Percentiles rank a stretch among this genome's conserved stretches.
Conservation (phyloP, 1,140 invertebrate species). For the Papilio polytes region DNA sequence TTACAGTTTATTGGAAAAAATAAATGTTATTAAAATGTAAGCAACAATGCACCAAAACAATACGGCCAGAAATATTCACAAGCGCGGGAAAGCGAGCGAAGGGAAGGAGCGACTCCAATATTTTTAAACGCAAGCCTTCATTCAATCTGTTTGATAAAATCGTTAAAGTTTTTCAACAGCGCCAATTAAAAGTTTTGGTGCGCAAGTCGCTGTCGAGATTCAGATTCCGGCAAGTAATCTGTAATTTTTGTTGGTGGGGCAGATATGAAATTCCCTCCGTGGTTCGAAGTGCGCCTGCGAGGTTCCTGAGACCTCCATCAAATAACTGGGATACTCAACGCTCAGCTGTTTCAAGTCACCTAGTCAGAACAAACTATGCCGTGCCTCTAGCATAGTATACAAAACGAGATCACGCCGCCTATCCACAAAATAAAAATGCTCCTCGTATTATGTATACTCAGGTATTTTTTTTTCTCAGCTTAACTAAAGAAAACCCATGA, state of each 20-base stretch:
- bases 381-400: no score
- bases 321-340: no score
- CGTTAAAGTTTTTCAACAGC: not conserved
- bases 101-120: not conserved
- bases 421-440: no score
- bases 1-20: no score
- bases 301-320: no score
- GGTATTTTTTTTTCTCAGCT: not conserved
- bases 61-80: not conserved
- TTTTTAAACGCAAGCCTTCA: constrained; percentile 18
- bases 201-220: not conserved
- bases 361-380: no score
- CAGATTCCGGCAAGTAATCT: not conserved
- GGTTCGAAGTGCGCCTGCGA: no score
- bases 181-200: not conserved
- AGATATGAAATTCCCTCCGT: no score
- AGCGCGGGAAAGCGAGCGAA: not conserved
- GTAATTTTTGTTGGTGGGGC: no score
- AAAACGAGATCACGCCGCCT: no score
- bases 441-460: not conserved
- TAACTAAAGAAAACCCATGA: not conserved
- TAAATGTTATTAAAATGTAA: no score
- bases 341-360: no score
- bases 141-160: not conserved
- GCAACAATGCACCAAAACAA: not conserved